phyloP scores from a whole-genome alignment of 2,888 invertebrate species.

The Cryptus armator region DNA sequence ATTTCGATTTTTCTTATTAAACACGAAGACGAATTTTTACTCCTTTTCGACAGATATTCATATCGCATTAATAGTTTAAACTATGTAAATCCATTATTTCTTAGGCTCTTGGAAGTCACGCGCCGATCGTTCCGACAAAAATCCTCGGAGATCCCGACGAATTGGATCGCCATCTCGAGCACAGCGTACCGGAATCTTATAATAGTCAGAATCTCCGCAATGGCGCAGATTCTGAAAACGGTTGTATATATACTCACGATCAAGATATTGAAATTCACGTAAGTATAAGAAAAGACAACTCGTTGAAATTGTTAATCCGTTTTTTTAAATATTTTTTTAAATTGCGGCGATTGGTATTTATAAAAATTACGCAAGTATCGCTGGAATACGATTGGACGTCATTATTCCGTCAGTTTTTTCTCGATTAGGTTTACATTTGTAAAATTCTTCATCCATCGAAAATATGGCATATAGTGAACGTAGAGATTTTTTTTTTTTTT shows the following conservation, averaged over 20 bases:
- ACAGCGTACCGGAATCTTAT: constrained; percentile 90
- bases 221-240: constrained; percentile 79
- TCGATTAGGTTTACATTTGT: too few relatives aligned
- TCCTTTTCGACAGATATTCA: too few relatives aligned
- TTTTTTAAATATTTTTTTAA: too few relatives aligned
- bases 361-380: too few relatives aligned
- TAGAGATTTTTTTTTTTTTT: too few relatives aligned
- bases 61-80: not conserved
- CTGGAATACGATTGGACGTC: too few relatives aligned
- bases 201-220: constrained; percentile 79
- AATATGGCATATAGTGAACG: too few relatives aligned
- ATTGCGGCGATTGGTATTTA: too few relatives aligned
- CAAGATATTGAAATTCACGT: constrained; percentile 86
- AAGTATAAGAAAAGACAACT: constrained; percentile 75
- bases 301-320: too few relatives aligned
- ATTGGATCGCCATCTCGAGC: constrained; percentile 93
- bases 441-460: too few relatives aligned
- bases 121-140: constrained; percentile 96
- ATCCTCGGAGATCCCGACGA: constrained; percentile 95
- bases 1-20: not conserved
- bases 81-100: constrained; percentile 14
- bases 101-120: constrained; percentile 90
- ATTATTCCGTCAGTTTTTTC: too few relatives aligned
- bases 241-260: constrained; percentile 86
- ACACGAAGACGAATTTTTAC: too few relatives aligned